These are phyloP conservation scores for Galeruca laticollis DNA, from an alignment of 2,888 invertebrate species.

Conservation along the genomic window DNA sequence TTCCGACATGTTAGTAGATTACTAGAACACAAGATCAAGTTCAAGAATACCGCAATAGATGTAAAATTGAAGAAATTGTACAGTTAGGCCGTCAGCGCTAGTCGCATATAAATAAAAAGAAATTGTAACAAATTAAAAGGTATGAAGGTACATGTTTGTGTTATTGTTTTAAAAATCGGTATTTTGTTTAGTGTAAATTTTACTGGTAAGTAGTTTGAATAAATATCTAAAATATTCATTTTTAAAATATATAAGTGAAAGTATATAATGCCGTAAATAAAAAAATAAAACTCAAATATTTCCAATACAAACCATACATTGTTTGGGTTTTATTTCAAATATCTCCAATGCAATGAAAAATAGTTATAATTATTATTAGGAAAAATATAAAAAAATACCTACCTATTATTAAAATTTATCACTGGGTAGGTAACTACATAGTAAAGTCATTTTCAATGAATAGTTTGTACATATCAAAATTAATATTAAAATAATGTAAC, in stretches of 20 bases:
- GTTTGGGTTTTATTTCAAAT: too few species aligned
- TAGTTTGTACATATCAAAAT: too few species aligned
- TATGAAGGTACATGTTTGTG: background rate
- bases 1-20: conserved; percentile 7
- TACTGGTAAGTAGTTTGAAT: background rate
- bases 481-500: too few species aligned
- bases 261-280: background rate
- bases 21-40: conserved; percentile 15
- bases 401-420: too few species aligned
- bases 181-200: conserved; percentile 1
- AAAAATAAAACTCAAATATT: background rate
- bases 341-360: too few species aligned
- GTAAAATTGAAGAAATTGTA: background rate
- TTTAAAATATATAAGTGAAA: too few species aligned
- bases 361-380: too few species aligned
- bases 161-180: background rate
- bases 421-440: too few species aligned
- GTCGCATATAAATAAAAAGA: background rate
- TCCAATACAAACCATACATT: too few species aligned
- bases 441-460: too few species aligned
- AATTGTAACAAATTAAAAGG: background rate
- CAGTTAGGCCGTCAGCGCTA: background rate
- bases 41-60: conserved; percentile 9
- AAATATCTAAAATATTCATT: background rate
- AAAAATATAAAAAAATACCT: too few species aligned